phyloP scores from a whole-genome alignment of 53 echinoderm and acorn worm species.

The Holothuria scabra region DNA sequence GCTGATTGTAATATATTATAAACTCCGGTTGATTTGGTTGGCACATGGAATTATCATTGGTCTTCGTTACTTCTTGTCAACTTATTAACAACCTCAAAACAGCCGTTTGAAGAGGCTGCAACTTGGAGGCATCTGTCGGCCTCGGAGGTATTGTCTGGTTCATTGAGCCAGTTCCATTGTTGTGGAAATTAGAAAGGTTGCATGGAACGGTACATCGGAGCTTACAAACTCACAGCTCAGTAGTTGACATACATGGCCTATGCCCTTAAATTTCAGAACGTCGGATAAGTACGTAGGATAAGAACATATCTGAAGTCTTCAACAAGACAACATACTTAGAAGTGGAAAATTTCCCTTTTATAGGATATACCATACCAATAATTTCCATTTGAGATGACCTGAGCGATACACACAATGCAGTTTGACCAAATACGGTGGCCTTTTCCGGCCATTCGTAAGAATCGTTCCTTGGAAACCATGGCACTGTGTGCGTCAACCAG shows the following conservation, averaged over 20 bases:
- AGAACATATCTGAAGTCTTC: background rate
- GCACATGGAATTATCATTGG: no score
- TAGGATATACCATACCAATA: conserved; percentile 64
- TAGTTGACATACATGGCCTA: background rate
- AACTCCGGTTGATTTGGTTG: no score
- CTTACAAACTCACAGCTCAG: background rate
- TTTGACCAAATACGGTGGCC: conserved; percentile 67
- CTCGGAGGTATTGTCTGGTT: no score
- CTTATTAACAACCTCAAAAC: no score
- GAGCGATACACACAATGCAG: conserved; percentile 78
- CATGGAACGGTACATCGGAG: background rate
- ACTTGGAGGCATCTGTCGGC: no score
- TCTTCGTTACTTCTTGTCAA: no score
- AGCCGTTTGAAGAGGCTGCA: no score
- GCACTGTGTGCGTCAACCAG: conserved; percentile 89
- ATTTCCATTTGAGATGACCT: conserved; percentile 66
- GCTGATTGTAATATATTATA: no score
- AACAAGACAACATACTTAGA: no score
- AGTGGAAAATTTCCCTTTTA: no score
- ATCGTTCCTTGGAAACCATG: conserved; percentile 71
- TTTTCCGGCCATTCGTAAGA: conserved; percentile 78
- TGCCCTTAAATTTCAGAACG: background rate
- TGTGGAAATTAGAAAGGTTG: no score
- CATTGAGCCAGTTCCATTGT: no score
- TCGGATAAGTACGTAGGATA: background rate